Base-by-base conservation (phyloP, 1,140 invertebrate genomes). In the Lordiphosa stackelbergi region DNA sequence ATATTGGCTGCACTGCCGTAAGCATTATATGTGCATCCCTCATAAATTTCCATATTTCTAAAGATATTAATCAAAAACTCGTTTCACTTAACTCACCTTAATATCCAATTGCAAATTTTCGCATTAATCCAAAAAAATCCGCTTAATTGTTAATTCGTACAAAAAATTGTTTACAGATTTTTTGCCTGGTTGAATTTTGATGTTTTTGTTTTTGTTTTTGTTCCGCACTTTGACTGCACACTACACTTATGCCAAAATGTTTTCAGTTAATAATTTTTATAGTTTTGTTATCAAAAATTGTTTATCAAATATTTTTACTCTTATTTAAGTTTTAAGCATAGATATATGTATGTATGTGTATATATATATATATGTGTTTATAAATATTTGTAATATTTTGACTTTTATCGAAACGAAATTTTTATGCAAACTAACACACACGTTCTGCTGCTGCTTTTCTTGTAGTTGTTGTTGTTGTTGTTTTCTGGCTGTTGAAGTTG, bases 391-490 rank as follows among this genome's bases (percentile, higher is more conserved):
- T 75, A 53, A 53, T 54, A 60, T 54, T 66, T 34, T 57, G 60
- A 60, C 57, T 58, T 60, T 63, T 73, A 79, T 85, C 83, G 83
- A 85, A 85, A 85, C 83, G 83, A 85, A 85, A 85, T 85, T 85
- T 85, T 85, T 85, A 85, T 85, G 83, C 83, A 85, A 85, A 85
- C 83, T 85, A 84, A 85, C 83, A 85, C 83, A 78, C 75, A 85
- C 81, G 61, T 61, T 75, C 42, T 74, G 65, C 56, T 74, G 71
- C 55, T 63, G 57, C 59, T 54, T 31, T 63, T 53, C 43, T 56
- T 61, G 53, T 10, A 45, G 10, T 48, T 58, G 43, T 55, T 58
- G 57, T 65, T 53, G 69, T 56, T 72, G 55, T 61, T 49, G 36
- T 45, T n/a, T n/a, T n/a, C n/a, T 54, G 48, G 64, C 12, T 36